These are phyloP conservation scores for Choreutis nemorana DNA, from an alignment of 2,888 invertebrate species.

Conservation along the genomic window DNA sequence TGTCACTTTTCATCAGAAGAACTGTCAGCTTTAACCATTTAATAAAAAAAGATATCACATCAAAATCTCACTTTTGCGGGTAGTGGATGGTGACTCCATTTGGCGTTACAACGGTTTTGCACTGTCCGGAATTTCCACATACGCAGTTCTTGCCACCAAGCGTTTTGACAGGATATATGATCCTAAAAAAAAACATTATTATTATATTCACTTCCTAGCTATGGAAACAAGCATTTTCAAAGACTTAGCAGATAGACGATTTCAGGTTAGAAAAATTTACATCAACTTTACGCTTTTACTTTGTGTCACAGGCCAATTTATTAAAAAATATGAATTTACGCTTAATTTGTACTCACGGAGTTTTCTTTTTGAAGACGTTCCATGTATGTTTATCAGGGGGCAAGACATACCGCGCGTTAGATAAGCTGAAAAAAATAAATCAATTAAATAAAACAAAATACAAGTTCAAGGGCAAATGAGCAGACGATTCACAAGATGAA, in stretches of 20 bases:
- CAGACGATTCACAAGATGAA: too few species aligned
- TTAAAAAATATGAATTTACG: neutral
- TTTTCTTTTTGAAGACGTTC: constrained; percentile 42
- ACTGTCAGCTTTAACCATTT: too few species aligned
- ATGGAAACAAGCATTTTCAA: neutral
- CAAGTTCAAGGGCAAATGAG: too few species aligned
- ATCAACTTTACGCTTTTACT: too few species aligned
- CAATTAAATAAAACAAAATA: neutral
- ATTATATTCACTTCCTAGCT: neutral
- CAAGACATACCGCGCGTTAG: constrained; percentile 38
- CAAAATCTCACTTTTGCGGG: constrained; percentile 48
- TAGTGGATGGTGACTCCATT: constrained; percentile 48
- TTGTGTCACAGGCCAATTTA: too few species aligned
- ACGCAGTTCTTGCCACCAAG: constrained; percentile 40
- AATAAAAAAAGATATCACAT: too few species aligned
- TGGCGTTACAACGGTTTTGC: constrained; percentile 44
- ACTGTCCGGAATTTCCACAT: constrained; percentile 37
- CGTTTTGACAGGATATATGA: neutral
- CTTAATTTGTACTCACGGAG: constrained; percentile 29
- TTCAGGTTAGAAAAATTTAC: too few species aligned
- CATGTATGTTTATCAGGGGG: constrained; percentile 46
- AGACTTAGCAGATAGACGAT: too few species aligned
- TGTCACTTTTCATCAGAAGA: too few species aligned
- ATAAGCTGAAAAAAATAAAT: constrained; percentile 30
- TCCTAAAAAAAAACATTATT: neutral